Base-by-base conservation (phyloP, 2,113 vertebrate species). In the Ochotona princeps region DNA sequence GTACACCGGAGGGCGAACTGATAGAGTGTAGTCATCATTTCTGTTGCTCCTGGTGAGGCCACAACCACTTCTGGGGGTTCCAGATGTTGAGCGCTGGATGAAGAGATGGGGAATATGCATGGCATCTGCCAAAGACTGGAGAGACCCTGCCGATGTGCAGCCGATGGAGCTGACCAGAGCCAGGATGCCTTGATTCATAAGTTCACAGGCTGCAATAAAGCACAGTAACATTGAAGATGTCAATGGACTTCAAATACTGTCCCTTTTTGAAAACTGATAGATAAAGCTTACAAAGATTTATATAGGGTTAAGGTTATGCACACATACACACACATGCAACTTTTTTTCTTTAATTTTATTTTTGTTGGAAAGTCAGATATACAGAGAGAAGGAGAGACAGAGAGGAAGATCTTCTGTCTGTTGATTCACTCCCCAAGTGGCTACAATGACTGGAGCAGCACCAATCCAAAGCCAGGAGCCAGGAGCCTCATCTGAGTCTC, bases 81-180 rank as follows among this genome's bases (percentile, higher is more conserved):
- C 99, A 7, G 98, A 98, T 0, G 99, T 96, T 21, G 99, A 98
- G 51, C 99, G 98, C 97, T 99, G 99, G 96, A 99, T 99, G 97
- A 99, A 99, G 94, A 99, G 99, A 96, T 99, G 99, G 51, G 99
- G 99, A 96, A 99, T 99, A 95, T 99, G 99, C 99, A 99, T 99
- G 96, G 99, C 99, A 35, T 99, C 99, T 7, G 99, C 98, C 97
- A 99, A 96, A 0, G 99, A 99, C 97, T 99, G 99, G 80, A 99
- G 98, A 26, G 99, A 99, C 18, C 99, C 98, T 0, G 99, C 99
- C 7, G 99, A 99, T 0, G 99, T 99, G 97, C 99, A 99, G 90
- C 99, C 99, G 5, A 99, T 99, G 82, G 99, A 99, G 98, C 99
- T 99, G 97, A 99, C 99, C 38, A 99, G 98, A 69, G 99, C 99